Percentiles rank a stretch among this genome's conserved stretches.
These are phyloP conservation scores for Aphodius granarius DNA, from an alignment of 2,888 invertebrate genomes.

Conservation along the genomic window DNA sequence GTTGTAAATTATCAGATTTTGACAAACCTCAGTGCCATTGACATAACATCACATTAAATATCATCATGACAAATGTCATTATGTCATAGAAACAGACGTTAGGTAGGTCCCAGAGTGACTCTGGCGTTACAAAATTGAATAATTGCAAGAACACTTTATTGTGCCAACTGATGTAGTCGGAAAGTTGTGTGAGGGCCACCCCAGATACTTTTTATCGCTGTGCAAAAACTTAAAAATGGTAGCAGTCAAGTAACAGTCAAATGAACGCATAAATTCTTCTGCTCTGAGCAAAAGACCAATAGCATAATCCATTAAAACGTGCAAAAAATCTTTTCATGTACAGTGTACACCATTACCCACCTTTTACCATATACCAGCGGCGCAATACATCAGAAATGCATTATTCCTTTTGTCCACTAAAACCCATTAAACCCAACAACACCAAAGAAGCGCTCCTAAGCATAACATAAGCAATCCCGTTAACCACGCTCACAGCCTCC, in stretches of 20 bases:
- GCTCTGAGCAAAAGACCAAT: not conserved
- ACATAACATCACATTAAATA: too few relatives aligned
- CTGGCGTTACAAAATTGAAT: too few relatives aligned
- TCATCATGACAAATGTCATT: too few relatives aligned
- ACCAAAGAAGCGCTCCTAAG: not conserved
- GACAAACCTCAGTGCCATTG: too few relatives aligned
- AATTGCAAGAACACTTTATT: too few relatives aligned
- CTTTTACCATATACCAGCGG: not conserved
- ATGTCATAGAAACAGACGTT: too few relatives aligned
- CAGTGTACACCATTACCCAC: not conserved
- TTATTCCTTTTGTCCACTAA: not conserved
- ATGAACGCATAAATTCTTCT: not conserved
- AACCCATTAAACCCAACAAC: not conserved
- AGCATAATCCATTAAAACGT: not conserved
- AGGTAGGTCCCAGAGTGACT: too few relatives aligned
- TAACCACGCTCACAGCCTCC: not conserved
- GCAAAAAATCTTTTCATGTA: not conserved
- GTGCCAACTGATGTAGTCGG: too few relatives aligned
- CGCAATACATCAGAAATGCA: not conserved
- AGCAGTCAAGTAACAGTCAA: not conserved
- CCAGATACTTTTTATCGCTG: too few relatives aligned
- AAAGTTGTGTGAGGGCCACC: too few relatives aligned
- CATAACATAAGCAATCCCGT: not conserved
- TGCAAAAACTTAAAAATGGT: too few relatives aligned
- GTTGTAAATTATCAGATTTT: too few relatives aligned